Evolutionary conservation across 2,888 invertebrate genomes (phyloP).

Genomic region (Melieria omissa): DNA sequence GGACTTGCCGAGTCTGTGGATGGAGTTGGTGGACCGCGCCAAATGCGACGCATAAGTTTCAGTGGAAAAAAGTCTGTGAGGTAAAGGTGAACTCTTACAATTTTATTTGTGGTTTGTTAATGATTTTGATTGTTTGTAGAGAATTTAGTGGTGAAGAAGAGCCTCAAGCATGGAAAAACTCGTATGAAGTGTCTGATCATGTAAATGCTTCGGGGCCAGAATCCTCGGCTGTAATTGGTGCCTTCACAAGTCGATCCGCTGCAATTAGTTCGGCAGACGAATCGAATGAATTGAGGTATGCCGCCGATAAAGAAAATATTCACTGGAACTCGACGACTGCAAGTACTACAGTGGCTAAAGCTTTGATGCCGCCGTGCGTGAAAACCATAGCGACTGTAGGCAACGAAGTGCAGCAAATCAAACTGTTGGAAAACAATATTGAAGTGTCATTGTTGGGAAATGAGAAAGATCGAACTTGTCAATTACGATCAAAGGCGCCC

Average conservation of each 20-base stretch:
- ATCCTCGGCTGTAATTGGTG: not conserved
- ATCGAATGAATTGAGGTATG: not conserved
- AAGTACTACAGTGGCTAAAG: not conserved
- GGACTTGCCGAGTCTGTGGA: too few relatives aligned
- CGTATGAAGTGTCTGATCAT: slow-evolving; percentile 45
- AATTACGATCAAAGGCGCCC: not conserved
- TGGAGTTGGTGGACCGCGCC: slow-evolving; percentile 6
- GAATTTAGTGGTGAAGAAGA: slow-evolving; percentile 42
- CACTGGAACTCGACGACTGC: not conserved
- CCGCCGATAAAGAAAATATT: slow-evolving; percentile 10
- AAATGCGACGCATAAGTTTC: slow-evolving; percentile 43
- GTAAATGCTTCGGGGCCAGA: slow-evolving; percentile 30
- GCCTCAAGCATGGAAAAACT: slow-evolving; percentile 44
- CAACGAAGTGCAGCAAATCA: too few relatives aligned
- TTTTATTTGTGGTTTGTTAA: not conserved
- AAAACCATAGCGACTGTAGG: slow-evolving; percentile 16
- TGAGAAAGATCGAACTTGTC: slow-evolving; percentile 24
- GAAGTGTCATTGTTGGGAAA: slow-evolving; percentile 35
- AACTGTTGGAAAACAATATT: slow-evolving; percentile 29
- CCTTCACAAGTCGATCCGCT: not conserved
- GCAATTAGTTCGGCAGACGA: not conserved
- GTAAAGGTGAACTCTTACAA: slow-evolving; percentile 25
- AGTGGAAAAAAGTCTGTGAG: slow-evolving; percentile 43
- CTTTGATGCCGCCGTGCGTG: not conserved
- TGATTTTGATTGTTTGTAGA: slow-evolving; percentile 25